Conservation (phyloP, 2,113 vertebrate species). For the Capra hircus region DNA sequence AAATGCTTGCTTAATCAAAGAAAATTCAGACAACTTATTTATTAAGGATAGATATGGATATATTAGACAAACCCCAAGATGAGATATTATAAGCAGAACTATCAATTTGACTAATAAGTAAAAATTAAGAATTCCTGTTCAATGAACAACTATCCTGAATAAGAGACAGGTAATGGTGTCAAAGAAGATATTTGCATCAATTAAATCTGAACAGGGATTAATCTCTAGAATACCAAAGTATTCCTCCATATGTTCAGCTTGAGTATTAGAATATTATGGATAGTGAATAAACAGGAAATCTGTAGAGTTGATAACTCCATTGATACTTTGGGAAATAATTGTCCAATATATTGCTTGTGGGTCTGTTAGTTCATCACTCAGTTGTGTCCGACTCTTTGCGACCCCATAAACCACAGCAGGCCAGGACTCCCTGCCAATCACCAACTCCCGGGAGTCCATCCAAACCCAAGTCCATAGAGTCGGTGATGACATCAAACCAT, state of each 20-base stretch:
- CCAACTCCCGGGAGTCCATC: background rate
- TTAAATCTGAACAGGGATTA: background rate
- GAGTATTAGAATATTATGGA: background rate
- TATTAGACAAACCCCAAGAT: background rate
- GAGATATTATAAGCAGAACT: background rate
- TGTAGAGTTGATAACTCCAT: background rate
- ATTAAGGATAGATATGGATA: background rate
- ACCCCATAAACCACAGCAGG: background rate
- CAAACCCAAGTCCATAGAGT: background rate
- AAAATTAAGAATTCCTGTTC: background rate
- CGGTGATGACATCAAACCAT: background rate
- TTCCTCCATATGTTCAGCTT: background rate
- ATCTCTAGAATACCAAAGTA: background rate
- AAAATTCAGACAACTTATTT: background rate
- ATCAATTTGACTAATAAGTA: background rate
- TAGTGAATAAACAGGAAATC: background rate
- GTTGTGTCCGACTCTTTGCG: accelerated
- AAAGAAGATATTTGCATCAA: background rate
- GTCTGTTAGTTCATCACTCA: background rate
- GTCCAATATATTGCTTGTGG: background rate
- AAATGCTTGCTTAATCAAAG: background rate
- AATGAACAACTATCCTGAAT: background rate
- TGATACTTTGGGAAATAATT: background rate
- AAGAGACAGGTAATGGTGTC: background rate
- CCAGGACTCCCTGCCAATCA: background rate